These are phyloP conservation scores for Zaprionus lineosus DNA, from an alignment of 2,888 invertebrate species.

Conservation along the genomic window DNA sequence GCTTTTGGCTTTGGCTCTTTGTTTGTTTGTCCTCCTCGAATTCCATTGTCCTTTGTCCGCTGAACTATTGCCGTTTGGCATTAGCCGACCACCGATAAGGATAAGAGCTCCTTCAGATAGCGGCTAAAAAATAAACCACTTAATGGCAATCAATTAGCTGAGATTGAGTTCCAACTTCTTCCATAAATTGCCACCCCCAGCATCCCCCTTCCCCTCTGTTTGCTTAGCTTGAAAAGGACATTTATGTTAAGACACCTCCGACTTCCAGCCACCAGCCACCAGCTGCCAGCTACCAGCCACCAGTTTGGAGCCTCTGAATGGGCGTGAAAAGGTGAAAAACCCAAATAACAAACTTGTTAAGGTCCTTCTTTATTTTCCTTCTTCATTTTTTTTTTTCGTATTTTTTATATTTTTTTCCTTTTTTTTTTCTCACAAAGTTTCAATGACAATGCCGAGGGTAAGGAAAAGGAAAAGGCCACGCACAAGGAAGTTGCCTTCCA, in stretches of 20 bases:
- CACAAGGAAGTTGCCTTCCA: constrained; percentile 73
- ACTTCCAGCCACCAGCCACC: constrained; percentile 37
- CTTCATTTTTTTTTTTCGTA: constrained; percentile 17
- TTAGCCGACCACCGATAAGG: constrained; percentile 32
- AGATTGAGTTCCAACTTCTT: constrained; percentile 50
- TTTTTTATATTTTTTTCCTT: constrained; percentile 11
- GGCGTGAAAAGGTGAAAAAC: constrained; percentile 62
- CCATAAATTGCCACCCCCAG: constrained; percentile 26
- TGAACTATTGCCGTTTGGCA: constrained; percentile 54
- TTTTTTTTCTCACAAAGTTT: constrained; percentile 51
- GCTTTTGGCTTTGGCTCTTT: constrained; percentile 20
- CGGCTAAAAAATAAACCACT: constrained; percentile 46
- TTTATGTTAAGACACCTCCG: too few species aligned
- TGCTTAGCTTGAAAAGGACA: constrained; percentile 29
- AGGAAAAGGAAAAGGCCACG: constrained; percentile 67
- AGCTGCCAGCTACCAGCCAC: constrained; percentile 37
- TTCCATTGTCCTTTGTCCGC: constrained; percentile 26
- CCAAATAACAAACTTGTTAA: constrained; percentile 77
- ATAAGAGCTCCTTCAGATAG: constrained; percentile 4
- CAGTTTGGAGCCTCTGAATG: not conserved
- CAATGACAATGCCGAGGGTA: constrained; percentile 65
- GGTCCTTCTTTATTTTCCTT: constrained; percentile 47
- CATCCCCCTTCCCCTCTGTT: not conserved
- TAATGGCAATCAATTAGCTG: constrained; percentile 74
- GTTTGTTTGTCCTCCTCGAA: constrained; percentile 34